Evolutionary conservation across 2,888 invertebrate species (phyloP), one percentile per base, ranked within the genome.

Genomic region (Nemurella pictetii): DNA sequence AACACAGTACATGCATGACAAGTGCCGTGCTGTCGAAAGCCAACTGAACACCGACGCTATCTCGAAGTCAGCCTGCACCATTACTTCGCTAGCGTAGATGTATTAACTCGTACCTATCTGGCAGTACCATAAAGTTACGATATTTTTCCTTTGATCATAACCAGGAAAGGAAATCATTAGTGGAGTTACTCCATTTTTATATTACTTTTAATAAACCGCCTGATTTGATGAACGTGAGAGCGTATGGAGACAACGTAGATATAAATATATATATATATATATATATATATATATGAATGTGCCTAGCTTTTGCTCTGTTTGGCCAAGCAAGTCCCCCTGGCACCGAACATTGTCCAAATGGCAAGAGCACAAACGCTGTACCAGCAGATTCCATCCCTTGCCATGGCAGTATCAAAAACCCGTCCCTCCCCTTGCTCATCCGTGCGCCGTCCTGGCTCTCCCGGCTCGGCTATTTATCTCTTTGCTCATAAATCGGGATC

Each of bases 401-500:
- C 30, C 75, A 75, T n/a, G 26, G 27, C 75, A 75, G 75, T 28
- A 28, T 75, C 75, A 75, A 26, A 27, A 75, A 27, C 75, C 75
- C 28, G 27, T n/a, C 75, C 75, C 28, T 26, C 9, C 55, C 28
- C 75, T 75, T 75, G 26, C 28, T 75, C 75, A 26, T 28, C 28
- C 75, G 7, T 75, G 28, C n/a, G 7, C 75, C 55, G 36, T 12
- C 25, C 32, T 35, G 27, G 9, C 29, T 55, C 82, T 26, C 55
- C 82, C 78, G 78, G 72, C 15, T 12, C 82, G 55, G 55, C 55
- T 82, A 82, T 82, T 82, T 85, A 85, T 85, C 85, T 85, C 74
- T 85, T 72, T 73, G 75, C 85, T 74, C 85, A 84, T 84, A 84
- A 84, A 84, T 84, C 81, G 84, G 84, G 81, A 84, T 84, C 84